Percentiles rank a stretch among this genome's conserved stretches.
Conservation (phyloP, 2,113 vertebrate genomes). For the Brachyistius frenatus region DNA sequence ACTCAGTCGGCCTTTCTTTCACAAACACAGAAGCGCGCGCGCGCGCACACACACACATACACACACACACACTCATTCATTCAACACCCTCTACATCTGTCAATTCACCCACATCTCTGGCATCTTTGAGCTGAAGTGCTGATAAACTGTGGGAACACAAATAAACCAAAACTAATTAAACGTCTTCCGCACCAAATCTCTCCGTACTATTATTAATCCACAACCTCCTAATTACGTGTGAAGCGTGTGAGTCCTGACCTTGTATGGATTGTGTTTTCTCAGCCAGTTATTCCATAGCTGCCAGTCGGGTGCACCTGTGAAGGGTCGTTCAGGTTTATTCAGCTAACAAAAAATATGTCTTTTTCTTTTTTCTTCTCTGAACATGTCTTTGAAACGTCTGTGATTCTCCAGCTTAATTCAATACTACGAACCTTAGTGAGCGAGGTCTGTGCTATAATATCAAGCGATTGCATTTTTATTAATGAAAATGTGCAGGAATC, state of each 20-base stretch:
- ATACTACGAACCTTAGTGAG: slow-evolving; percentile 13
- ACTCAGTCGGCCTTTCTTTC: background rate
- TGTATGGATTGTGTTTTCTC: slow-evolving; percentile 56
- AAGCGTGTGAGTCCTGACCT: slow-evolving; percentile 60
- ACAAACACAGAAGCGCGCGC: background rate
- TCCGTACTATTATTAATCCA: slow-evolving; percentile 61
- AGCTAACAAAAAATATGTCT: slow-evolving; percentile 1
- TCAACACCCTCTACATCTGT: slow-evolving; percentile 12
- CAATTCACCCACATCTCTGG: slow-evolving; percentile 32
- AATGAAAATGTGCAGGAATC: slow-evolving; percentile 2
- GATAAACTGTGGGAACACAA: slow-evolving; percentile 64
- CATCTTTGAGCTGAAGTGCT: slow-evolving; percentile 56
- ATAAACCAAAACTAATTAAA: slow-evolving; percentile 73
- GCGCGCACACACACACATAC: background rate
- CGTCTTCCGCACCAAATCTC: slow-evolving; percentile 47
- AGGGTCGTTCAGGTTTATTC: slow-evolving; percentile 17
- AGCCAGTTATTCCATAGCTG: slow-evolving; percentile 23
- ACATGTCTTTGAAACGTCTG: slow-evolving; percentile 12
- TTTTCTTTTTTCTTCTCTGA: background rate
- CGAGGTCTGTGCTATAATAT: background rate
- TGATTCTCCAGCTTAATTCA: slow-evolving; percentile 24
- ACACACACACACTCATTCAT: background rate
- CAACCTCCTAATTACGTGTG: slow-evolving; percentile 63
- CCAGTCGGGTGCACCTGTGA: slow-evolving; percentile 41
- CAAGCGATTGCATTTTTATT: background rate